phyloP scores from a whole-genome alignment of 2,113 vertebrate species.

The Toxostoma redivivum region DNA sequence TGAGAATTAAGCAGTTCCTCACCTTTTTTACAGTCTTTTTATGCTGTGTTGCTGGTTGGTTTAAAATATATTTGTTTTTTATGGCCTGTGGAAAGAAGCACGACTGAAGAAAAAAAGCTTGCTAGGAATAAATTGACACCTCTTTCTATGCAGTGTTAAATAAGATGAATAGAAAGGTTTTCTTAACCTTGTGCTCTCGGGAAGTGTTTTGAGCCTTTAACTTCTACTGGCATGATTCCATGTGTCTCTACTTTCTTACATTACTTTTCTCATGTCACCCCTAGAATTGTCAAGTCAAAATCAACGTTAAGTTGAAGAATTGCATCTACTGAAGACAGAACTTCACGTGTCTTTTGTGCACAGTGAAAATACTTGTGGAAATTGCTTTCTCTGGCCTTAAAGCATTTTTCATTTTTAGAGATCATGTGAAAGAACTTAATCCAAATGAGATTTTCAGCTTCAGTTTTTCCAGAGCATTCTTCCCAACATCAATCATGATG shows the following conservation, averaged over 20 bases:
- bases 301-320: neutral
- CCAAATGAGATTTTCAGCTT: conserved; percentile 18
- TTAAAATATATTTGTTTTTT: neutral
- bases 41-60: neutral
- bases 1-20: neutral
- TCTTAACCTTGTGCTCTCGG: neutral
- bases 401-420: neutral
- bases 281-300: neutral
- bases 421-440: neutral
- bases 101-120: neutral
- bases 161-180: neutral
- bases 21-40: neutral
- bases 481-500: neutral
- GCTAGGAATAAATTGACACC: neutral
- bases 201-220: neutral
- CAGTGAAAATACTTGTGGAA: neutral
- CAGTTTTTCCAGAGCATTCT: neutral
- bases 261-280: neutral
- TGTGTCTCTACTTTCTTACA: neutral
- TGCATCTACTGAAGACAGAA: neutral
- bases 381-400: conserved; percentile 14
- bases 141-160: neutral
- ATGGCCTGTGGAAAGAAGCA: neutral
- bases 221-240: neutral
- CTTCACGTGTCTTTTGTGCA: neutral